These are phyloP conservation scores for Zaprionus lachaisei DNA, from an alignment of 1,140 invertebrate species.

Conservation along the genomic window DNA sequence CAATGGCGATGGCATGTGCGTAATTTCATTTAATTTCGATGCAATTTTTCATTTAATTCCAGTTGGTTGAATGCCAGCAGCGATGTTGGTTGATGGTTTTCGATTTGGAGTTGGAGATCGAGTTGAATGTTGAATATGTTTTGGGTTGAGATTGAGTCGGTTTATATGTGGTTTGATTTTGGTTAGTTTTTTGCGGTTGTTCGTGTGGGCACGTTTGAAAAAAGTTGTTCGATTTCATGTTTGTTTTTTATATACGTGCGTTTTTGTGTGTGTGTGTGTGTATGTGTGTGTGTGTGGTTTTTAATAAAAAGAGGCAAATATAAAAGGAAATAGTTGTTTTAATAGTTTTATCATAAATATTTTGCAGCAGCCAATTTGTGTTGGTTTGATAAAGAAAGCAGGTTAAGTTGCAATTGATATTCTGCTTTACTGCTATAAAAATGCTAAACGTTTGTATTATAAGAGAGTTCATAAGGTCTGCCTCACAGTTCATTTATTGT, in stretches of 20 bases:
- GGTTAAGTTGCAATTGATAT: slow-evolving; percentile 19
- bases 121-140: slow-evolving; percentile 35
- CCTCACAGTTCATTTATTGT: no score
- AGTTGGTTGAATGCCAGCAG: slow-evolving; percentile 63
- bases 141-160: slow-evolving; percentile 46
- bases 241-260: slow-evolving; percentile 41
- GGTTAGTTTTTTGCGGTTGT: slow-evolving; percentile 51
- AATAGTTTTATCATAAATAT: slow-evolving; percentile 82
- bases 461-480: no score
- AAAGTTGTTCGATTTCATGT: slow-evolving; percentile 69
- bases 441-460: background rate
- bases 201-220: slow-evolving; percentile 73
- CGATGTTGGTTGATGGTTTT: slow-evolving; percentile 64
- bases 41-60: slow-evolving; percentile 80
- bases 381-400: slow-evolving; percentile 34
- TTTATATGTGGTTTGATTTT: slow-evolving; percentile 69
- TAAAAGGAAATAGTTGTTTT: slow-evolving; percentile 82
- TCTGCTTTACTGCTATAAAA: background rate
- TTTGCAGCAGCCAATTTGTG: slow-evolving; percentile 63
- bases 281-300: slow-evolving; percentile 41
- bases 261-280: slow-evolving; percentile 17
- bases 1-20: slow-evolving; percentile 63
- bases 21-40: slow-evolving; percentile 79
- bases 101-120: slow-evolving; percentile 41
- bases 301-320: slow-evolving; percentile 80